Base-by-base conservation (phyloP, 2,113 vertebrate species). In the Montifringilla adamsi region DNA sequence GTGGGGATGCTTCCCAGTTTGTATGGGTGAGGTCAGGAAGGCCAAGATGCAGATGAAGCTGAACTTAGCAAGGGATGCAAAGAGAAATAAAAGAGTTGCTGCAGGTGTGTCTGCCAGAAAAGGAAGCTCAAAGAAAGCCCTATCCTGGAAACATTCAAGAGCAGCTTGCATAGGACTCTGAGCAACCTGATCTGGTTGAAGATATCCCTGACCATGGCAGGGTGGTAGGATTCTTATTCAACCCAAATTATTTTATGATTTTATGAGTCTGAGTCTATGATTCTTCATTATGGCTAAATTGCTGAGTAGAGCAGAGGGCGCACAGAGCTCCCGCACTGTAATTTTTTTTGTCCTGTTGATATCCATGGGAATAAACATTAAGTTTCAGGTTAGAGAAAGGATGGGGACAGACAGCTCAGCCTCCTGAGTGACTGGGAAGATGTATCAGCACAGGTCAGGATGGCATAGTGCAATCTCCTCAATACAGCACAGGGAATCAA, bases 1-100 rank as follows among this genome's bases (percentile, higher is more conserved):
- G 27, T 0, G 0, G n/a, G n/a, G 11, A n/a, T 64, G 21, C 30
- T 72, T 39, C 35, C 9, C 35, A 64, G 26, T 35, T 31, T 49
- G 5, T 64, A 19, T 24, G 58, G 30, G 8, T 0, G 0, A 22
- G 26, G 35, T 63, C 49, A 72, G 35, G 16, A 56, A 56, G 66
- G 35, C 26, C 26, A 26, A 72, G 49, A 35, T 27, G 21, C 49
- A 80, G 11, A 50, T 88, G 49, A 30, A 64, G 21, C 30, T 56
- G 35, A 72, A 49, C 3, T 56, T 49, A 35, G 43, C 35, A 73
- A 56, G 31, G 26, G 30, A 35, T 56, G 26, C 17, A 56, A 35
- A 56, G 49, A 21, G 26, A 72, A 88, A 43, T 12, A 56, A n/a
- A 64, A 72, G 14, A 7, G 17, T 18, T 63, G 16, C 43, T 80